Evolutionary conservation across 2,888 invertebrate genomes (phyloP), one percentile per base, ranked within the genome.

Genomic region (Ormyrus labotus): DNA sequence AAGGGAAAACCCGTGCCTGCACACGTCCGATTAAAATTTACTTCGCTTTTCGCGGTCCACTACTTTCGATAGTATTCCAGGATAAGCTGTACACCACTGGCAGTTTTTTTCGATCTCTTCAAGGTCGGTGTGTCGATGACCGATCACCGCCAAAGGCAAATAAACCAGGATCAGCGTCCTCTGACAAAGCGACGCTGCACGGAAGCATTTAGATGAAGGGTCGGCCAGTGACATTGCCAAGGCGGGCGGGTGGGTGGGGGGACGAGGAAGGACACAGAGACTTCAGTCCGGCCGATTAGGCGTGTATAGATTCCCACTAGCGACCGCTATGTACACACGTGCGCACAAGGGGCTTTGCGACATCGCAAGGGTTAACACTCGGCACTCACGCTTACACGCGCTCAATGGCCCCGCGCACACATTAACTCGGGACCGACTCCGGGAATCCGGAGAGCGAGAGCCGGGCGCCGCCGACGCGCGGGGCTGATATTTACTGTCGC

Each of bases 301-400:
- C 73, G 68, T 78, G 78, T 75, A 70, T 55, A 60, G 70, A 71
- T 70, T 67, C 65, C 60, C 68, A 55, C 68, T 57, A 55, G 82
- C 53, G 81, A 61, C 34, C 72, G 70, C 65, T 82, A 80, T 82
- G 82, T 80, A 81, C 81, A 75, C 83, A 84, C 85, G 82, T 19
- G 63, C 69, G n/a, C 64, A 78, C 72, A 73, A 64, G 70, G 69
- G 71, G 53, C 60, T 60, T 65, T 58, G 77, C 70, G 71, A 78
- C 57, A 48, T 70, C 65, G 19, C 57, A 51, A 71, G 55, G 78
- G 64, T 60, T 71, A 58, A 51, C 57, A 11, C 19, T 19, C 19
- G 19, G 19, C 19, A 19, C 47, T 11, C 34, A n/a, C 55, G 10
- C 57, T 19, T 11, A 51, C 34, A 55, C 64, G 45, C 51, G 10